Base-by-base conservation (phyloP, 2,113 vertebrate genomes). In the Oreotrochilus melanogaster region DNA sequence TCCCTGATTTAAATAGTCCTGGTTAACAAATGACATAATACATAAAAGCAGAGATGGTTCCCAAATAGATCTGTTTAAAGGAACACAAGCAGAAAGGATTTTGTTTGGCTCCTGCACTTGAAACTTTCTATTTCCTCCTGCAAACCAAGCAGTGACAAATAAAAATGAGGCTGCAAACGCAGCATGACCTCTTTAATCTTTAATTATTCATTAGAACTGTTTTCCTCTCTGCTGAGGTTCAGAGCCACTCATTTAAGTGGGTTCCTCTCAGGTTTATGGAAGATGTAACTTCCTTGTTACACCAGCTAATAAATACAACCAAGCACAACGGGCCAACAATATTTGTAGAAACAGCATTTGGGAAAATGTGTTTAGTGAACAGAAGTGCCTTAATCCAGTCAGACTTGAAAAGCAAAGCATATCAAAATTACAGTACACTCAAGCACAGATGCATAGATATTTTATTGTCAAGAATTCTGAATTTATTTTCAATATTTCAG, bases 161-260 rank as follows among this genome's bases (percentile, higher is more conserved):
- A 93, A 88, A 94, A 95, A 97, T 25, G 71, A 85, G 86, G 30
- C 85, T 27, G 33, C 35, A 80, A 93, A 80, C 66, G 74, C 51
- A 82, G 86, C 15, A 11, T 45, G 88, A 78, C 92, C 94, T 58
- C 61, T 89, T 95, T 80, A 81, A 86, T 93, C 89, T 92, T 97
- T 93, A 96, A 95, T 97, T 96, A 96, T 96, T 97, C 91, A 97
- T 96, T 64, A 88, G 96, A 84, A 69, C 75, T 78, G 31, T 83
- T 83, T 92, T 67, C 89, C 94, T 93, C 84, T 92, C 48, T 33
- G 87, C 61, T 88, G 95, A 91, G 89, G 92, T 91, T 92, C 27
- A 21, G 82, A 90, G 74, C 87, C 76, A 85, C 79, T 80, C 73
- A 62, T 76, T 90, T 47, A 85, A 94, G 64, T 0, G 2, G 79